Conservation (phyloP, 2,888 invertebrate genomes). For the Dascillus cervinus region DNA sequence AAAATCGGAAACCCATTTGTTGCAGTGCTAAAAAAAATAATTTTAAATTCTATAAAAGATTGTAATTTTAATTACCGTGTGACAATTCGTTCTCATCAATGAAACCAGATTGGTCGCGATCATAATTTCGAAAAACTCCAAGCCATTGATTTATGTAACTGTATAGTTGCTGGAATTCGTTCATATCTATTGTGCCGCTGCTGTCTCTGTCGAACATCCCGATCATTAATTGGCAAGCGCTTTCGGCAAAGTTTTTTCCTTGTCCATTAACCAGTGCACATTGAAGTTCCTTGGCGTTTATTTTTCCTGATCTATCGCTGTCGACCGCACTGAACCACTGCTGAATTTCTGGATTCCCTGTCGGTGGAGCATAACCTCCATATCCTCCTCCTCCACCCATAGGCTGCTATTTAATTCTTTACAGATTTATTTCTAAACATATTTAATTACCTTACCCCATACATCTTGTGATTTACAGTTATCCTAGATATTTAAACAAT, state of each 20-base stretch:
- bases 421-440: no score
- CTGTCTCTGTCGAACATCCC: slow-evolving; percentile 84
- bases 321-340: slow-evolving; percentile 83
- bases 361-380: no score
- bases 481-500: no score
- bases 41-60: slow-evolving; percentile 7
- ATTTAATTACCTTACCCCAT: no score
- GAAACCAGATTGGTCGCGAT: slow-evolving; percentile 75
- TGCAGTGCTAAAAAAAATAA: slow-evolving; percentile 54
- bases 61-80: slow-evolving; percentile 53
- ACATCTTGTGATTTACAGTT: no score
- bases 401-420: no score
- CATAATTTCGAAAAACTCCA: slow-evolving; percentile 74
- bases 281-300: slow-evolving; percentile 68
- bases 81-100: slow-evolving; percentile 74
- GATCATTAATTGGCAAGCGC: slow-evolving; percentile 81
- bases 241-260: slow-evolving; percentile 74
- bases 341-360: slow-evolving; percentile 67
- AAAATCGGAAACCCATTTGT: slow-evolving; percentile 84
- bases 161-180: slow-evolving; percentile 80
- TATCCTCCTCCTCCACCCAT: no score
- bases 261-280: slow-evolving; percentile 78
- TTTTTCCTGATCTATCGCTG: slow-evolving; percentile 74
- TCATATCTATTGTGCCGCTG: slow-evolving; percentile 74
- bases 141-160: slow-evolving; percentile 87